Base-by-base conservation (phyloP, 2,888 invertebrate species). In the Drosophila rellima region DNA sequence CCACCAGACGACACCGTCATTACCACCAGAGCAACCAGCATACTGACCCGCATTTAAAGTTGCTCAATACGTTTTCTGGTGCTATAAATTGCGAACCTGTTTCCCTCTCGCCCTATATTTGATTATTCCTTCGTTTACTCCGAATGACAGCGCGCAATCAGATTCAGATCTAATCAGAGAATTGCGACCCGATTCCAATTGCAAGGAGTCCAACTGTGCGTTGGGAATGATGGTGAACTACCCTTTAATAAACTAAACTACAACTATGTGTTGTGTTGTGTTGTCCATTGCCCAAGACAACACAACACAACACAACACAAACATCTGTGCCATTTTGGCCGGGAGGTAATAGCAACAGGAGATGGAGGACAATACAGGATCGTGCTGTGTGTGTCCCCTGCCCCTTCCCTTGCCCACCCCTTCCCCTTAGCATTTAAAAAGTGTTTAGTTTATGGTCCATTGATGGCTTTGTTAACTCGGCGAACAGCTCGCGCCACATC, bases 391-490 rank as follows among this genome's bases (percentile, higher is more conserved):
- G 45, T 23, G 5, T 48, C 45, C 59, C 26, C 50, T 18, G 18
- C 20, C 39, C 29, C 18, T 18, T 17, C 37, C 44, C 59, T 15
- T 31, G 37, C 65, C 64, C 78, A 55, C 72, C n/a, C n/a, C n/a
- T n/a, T 59, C 82, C 68, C 72, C 56, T 62, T 63, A 47, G 75
- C 90, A 75, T 88, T 90, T 87, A 88, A 90, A 90, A 91, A 91
- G 90, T 85, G 90, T 91, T 91, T 91, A 92, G 92, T 91, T 92
- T 92, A 91, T 91, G 83, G 90, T 81, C 78, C 87, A 90, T 88
- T 91, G 91, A 92, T 92, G 90, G 91, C 90, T 90, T 83, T 90
- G 91, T 92, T 92, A 91, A 92, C 88, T 91, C 82, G 89, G 64
- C 77, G 75, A 89, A 51, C 62, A 51, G 68, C 78, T 81, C 78